phyloP scores from a whole-genome alignment of 2,113 vertebrate genomes.

The Eurystomus gularis region DNA sequence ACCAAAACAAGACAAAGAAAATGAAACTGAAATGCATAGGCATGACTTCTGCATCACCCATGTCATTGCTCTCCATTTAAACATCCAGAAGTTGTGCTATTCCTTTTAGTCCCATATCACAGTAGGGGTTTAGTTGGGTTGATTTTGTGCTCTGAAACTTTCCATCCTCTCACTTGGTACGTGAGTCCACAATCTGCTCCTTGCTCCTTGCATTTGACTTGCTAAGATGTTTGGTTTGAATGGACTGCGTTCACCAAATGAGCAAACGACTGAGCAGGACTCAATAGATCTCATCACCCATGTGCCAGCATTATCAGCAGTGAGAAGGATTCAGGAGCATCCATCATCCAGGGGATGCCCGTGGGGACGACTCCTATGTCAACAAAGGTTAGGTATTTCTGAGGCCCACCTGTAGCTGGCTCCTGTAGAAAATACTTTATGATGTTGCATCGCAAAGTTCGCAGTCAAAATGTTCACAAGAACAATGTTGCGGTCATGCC shows the following conservation, averaged over 20 bases:
- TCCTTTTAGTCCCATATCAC: not conserved
- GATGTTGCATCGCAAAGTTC: not conserved
- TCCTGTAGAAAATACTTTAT: not conserved
- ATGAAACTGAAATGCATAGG: not conserved
- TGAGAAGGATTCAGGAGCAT: not conserved
- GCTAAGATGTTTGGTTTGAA: not conserved
- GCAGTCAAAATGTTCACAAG: not conserved
- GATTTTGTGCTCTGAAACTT: not conserved
- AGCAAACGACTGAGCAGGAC: not conserved
- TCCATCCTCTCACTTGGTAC: not conserved
- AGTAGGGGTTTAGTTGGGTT: not conserved
- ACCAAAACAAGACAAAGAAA: not conserved
- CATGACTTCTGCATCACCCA: not conserved
- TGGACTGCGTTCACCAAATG: not conserved
- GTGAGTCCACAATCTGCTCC: not conserved
- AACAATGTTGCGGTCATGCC: not conserved
- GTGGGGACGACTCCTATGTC: not conserved
- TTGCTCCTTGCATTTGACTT: not conserved
- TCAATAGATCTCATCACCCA: not conserved
- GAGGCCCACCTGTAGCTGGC: not conserved
- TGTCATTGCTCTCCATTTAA: not conserved
- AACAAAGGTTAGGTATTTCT: not conserved
- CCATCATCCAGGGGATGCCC: not conserved
- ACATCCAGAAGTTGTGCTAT: not conserved
- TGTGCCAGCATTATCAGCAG: rapidly evolving